phyloP scores from a whole-genome alignment of 2,113 vertebrate genomes.

The Pseudorectes ferrugineus region DNA sequence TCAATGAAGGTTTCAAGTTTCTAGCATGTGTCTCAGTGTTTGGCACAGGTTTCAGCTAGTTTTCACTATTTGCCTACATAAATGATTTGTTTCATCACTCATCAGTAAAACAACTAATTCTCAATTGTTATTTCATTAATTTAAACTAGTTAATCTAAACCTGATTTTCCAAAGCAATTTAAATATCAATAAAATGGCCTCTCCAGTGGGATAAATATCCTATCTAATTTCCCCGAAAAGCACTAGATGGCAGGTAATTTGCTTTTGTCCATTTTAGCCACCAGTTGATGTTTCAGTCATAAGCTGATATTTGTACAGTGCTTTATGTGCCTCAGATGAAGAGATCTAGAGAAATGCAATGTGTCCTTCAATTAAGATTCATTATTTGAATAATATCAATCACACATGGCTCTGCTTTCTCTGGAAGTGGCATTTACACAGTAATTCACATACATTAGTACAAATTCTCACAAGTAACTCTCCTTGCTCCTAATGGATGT shows the following conservation, averaged over 20 bases:
- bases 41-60: not conserved
- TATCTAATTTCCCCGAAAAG: not conserved
- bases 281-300: not conserved
- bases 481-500: not conserved
- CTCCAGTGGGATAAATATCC: not conserved
- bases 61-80: not conserved
- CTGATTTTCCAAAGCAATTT: not conserved
- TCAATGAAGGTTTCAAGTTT: not conserved
- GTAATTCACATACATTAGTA: not conserved
- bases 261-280: not conserved
- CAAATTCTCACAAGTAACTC: slow-evolving; percentile 9
- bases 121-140: not conserved
- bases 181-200: not conserved
- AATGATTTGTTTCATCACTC: not conserved
- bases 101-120: not conserved
- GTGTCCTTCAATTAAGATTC: not conserved
- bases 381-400: not conserved
- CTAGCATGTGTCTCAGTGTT: not conserved
- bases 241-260: not conserved
- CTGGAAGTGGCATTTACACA: not conserved
- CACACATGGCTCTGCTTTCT: not conserved
- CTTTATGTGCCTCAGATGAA: not conserved
- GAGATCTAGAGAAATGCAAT: not conserved
- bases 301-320: not conserved
- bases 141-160: not conserved